Evolutionary conservation across 2,113 vertebrate genomes (phyloP), one percentile per base, ranked within the genome.

Genomic region (Atherinomorus stipes): DNA sequence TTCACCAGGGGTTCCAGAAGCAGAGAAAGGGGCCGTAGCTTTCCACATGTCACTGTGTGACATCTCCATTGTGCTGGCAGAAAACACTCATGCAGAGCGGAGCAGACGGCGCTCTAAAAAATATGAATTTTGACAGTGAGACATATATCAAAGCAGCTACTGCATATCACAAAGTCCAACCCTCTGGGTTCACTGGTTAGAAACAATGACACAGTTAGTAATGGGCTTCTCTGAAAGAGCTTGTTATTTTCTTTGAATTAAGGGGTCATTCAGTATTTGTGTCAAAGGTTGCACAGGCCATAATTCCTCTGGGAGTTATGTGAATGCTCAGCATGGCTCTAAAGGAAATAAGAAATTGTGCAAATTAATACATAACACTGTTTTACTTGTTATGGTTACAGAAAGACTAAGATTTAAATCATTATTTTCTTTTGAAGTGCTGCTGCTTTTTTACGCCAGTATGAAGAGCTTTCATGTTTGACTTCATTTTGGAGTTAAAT

Each of bases 1-100:
- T 85, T 79, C 72, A 76, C 64, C 67, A 74, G 74, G 72, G 72
- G 66, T 72, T 83, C 61, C 56, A 16, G 53, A 58, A 76, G 56
- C 22, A 13, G 71, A 83, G 76, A 85, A 90, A 56, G 67, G 62
- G 77, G 51, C 68, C n/a, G 49, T 49, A 73, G 74, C 63, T 76
- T 50, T 74, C 80, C 73, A 79, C 80, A 81, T 66, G 81, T 89
- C 85, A 58, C 68, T 7, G 52, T 74, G 52, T 88, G 81, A 92
- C 90, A 86, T 86, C 78, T 87, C 89, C 76, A 89, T 91, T 86
- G 74, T 90, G 70, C 66, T 1, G 57, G 31, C 58, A 68, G 78
- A 87, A 88, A 89, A 87, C 74, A 52, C 80, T 86, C 54, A 83
- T 18, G 77, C 71, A 52, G 88, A 19, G 79, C 60, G 15, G 44